Conservation (phyloP, 2,113 vertebrate species). For the Ginglymostoma cirratum region DNA sequence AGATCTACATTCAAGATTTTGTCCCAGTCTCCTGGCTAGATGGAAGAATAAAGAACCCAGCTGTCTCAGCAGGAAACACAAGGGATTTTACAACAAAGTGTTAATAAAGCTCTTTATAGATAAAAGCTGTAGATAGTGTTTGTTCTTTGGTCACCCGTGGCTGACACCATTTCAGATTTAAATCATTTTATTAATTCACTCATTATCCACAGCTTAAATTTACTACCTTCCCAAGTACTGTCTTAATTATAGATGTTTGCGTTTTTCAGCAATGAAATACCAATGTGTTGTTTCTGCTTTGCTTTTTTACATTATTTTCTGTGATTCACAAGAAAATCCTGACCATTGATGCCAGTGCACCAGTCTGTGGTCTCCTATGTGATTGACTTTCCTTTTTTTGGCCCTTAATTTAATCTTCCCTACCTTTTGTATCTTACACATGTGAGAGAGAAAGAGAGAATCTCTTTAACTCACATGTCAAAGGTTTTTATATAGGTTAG, state of each 20-base stretch:
- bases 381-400: no score
- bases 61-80: not conserved
- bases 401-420: no score
- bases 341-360: not conserved
- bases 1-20: not conserved
- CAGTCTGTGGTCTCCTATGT: no score
- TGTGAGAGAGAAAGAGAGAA: no score
- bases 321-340: not conserved
- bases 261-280: not conserved
- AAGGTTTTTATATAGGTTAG: no score
- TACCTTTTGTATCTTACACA: no score
- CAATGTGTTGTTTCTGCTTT: not conserved
- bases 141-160: not conserved
- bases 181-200: not conserved
- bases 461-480: no score
- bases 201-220: conserved; percentile 8
- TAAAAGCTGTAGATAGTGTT: conserved; percentile 11
- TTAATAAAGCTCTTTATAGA: not conserved
- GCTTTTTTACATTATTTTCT: not conserved
- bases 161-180: not conserved
- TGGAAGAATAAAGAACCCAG: not conserved
- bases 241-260: not conserved
- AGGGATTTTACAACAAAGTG: not conserved
- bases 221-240: not conserved
- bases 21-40: not conserved